phyloP scores from a whole-genome alignment of 2,797 vertebrate species.

The Gallirallus australis region DNA sequence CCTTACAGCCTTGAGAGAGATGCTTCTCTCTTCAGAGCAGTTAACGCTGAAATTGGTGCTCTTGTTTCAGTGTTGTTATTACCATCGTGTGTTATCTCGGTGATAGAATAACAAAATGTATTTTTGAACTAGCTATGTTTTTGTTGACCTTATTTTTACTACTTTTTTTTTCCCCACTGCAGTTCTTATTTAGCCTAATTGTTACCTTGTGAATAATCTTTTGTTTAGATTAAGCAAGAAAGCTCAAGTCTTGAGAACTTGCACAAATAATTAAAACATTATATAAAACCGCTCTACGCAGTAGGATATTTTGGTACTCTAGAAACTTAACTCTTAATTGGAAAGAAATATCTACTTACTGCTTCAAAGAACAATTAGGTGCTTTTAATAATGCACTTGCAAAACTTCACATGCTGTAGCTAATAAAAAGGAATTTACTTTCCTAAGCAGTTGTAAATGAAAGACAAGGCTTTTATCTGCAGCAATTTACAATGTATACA shows the following conservation, averaged over 20 bases:
- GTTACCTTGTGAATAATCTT: background rate
- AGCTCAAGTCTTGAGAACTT: background rate
- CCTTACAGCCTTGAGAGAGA: background rate
- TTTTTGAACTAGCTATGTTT: background rate
- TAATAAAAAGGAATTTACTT: constrained; percentile 58
- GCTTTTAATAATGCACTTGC: background rate
- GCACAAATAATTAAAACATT: background rate
- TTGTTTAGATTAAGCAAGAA: background rate
- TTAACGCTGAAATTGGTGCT: background rate
- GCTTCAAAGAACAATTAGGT: constrained; percentile 11
- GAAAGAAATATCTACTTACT: background rate
- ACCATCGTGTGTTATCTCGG: background rate
- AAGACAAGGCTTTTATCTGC: constrained; percentile 38
- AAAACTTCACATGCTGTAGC: constrained; percentile 15
- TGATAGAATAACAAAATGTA: background rate
- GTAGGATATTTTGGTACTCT: background rate
- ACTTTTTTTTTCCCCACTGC: background rate
- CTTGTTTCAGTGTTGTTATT: background rate
- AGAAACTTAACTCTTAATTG: background rate
- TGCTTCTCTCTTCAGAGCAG: background rate
- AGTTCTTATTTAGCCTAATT: background rate
- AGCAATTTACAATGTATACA: background rate
- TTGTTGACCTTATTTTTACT: background rate
- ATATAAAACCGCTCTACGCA: background rate
- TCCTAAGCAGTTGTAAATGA: background rate